These are phyloP conservation scores for Papilio glaucus DNA, from an alignment of 1,140 invertebrate genomes.

Conservation along the genomic window DNA sequence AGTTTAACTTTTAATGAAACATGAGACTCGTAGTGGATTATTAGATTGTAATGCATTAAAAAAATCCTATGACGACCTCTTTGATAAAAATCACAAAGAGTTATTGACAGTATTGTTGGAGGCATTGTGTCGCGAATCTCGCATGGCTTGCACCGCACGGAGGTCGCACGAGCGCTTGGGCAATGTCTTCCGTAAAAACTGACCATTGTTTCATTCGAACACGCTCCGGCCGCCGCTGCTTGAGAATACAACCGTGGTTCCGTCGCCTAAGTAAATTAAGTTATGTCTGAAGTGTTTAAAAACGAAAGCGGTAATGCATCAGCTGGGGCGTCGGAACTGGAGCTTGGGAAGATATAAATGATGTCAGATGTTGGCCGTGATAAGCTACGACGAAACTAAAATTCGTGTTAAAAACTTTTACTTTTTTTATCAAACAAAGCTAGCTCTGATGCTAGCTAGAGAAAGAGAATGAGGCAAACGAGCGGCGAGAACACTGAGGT, in stretches of 20 bases:
- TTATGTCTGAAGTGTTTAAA: neutral
- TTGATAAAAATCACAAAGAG: conserved; percentile 1
- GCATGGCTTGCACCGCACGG: conserved; percentile 40
- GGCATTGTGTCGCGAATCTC: neutral
- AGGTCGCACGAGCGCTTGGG: conserved; percentile 59
- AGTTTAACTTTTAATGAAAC: too few relatives aligned
- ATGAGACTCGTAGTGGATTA: too few relatives aligned
- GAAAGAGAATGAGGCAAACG: too few relatives aligned
- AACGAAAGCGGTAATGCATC: conserved; percentile 2
- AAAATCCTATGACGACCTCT: too few relatives aligned
- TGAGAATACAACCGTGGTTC: neutral
- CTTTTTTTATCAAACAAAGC: neutral
- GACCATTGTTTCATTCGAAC: conserved; percentile 60
- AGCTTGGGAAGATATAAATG: neutral
- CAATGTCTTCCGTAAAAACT: conserved; percentile 69
- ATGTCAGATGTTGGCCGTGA: neutral
- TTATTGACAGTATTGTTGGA: neutral
- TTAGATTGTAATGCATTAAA: too few relatives aligned
- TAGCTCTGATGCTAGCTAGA: neutral
- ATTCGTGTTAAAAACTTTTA: neutral
- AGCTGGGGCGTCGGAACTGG: neutral
- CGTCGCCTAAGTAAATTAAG: neutral
- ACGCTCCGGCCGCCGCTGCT: conserved; percentile 37
- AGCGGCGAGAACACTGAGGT: too few relatives aligned
- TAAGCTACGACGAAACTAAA: neutral